Evolutionary conservation across 2,888 invertebrate genomes (phyloP), one percentile per base, ranked within the genome.

Genomic region (Torymus tubicola): DNA sequence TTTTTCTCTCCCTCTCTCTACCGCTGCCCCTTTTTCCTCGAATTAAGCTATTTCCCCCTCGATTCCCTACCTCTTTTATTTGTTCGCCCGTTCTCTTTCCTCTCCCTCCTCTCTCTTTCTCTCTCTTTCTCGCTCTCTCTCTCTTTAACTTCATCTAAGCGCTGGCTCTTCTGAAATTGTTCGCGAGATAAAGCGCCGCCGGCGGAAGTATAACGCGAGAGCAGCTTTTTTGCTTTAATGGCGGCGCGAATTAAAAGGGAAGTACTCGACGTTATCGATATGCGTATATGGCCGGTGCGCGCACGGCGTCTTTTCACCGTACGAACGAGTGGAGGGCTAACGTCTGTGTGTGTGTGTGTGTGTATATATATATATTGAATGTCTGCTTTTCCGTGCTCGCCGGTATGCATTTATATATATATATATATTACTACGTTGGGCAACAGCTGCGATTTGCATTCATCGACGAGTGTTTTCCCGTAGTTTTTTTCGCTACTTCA

Each of bases 11-110:
- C 10, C 8, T 42, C 42, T 8, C 57, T 64, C 50, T 57, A 58
- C 16, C 52, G 10, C 64, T 53, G 10, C 14, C 70, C 14, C 60
- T 60, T 63, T 73, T 76, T 57, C 52, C 24, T 16, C 60, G 78
- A 81, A 78, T 81, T 81, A 81, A 79, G 78, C 68, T 61, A 68
- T 75, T 68, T 60, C 60, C n/a, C 60, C n/a, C 75, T 68, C 21
- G 53, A 68, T 81, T 77, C 61, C 58, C 67, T 63, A 58, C 57
- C 13, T 61, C 52, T 74, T 42, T 24, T 67, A 21, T 72, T 63
- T 31, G 42, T 8, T 8, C 8, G 42, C 42, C 8, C 42, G 5
- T 16, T 42, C 21, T 64, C 42, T 52, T 18, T 21, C 53, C 21
- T 8, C 11, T 31, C 13, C 16, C 60, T n/a, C 53, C 13, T 8